Conservation (phyloP, 64 coral and sea anemone species). For the Cladopsammia gracilis region DNA sequence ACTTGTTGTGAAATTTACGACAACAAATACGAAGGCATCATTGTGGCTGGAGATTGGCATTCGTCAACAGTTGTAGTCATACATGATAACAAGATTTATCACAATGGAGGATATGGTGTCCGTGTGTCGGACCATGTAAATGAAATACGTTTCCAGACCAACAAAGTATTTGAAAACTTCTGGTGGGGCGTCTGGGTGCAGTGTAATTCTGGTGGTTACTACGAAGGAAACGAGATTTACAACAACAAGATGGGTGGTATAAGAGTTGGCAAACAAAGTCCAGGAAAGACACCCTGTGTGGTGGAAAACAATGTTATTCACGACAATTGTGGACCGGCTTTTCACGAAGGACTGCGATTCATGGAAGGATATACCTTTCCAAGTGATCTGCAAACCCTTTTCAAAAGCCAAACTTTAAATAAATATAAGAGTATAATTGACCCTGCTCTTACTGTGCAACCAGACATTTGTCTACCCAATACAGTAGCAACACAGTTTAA, state of each 20-base stretch:
- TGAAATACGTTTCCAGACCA: background rate
- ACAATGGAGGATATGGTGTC: background rate
- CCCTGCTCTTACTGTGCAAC: no score
- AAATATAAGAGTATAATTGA: background rate
- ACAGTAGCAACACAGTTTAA: background rate
- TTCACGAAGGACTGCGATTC: background rate
- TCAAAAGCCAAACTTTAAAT: no score
- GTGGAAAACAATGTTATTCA: constrained; percentile 11
- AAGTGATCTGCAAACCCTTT: background rate
- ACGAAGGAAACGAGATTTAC: constrained; percentile 1
- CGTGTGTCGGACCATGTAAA: background rate
- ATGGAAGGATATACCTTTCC: background rate
- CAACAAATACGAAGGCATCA: constrained; percentile 12
- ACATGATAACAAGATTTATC: background rate
- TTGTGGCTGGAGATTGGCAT: background rate
- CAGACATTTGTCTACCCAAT: background rate
- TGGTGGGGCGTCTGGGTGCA: constrained; percentile 20
- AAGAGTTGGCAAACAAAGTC: background rate
- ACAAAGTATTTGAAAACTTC: constrained; percentile 14
- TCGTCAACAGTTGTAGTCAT: background rate
- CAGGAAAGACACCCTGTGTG: background rate
- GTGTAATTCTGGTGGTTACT: background rate
- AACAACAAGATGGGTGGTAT: constrained; percentile 40
- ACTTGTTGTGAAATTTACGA: background rate
- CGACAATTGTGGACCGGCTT: background rate